Evolutionary conservation across 2,113 vertebrate species (phyloP).

Genomic region (Athene noctua): DNA sequence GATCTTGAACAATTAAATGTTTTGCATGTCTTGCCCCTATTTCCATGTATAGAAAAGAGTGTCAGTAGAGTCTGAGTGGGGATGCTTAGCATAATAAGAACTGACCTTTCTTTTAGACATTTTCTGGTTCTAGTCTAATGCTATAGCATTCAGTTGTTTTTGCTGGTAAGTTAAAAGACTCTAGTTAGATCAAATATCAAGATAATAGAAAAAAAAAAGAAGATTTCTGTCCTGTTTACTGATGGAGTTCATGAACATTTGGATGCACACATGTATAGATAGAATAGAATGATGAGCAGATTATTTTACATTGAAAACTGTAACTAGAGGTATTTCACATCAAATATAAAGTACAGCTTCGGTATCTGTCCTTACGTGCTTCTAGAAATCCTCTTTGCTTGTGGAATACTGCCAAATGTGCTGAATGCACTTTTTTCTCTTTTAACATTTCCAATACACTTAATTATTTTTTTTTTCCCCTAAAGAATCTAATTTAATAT

Average conservation of each 20-base stretch:
- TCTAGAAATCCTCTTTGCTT: not conserved
- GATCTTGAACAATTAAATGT: not conserved
- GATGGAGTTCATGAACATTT: not conserved
- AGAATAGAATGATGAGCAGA: not conserved
- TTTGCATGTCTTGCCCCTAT: not conserved
- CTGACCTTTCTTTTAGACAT: not conserved
- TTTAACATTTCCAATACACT: not conserved
- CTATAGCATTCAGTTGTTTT: not conserved
- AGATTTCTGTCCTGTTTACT: not conserved
- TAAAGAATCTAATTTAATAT: not conserved
- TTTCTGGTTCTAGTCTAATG: not conserved
- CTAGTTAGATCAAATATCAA: not conserved
- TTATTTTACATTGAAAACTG: not conserved
- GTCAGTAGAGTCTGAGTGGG: not conserved
- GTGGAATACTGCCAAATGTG: not conserved
- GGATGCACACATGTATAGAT: not conserved
- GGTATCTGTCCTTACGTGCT: not conserved
- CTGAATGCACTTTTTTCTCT: not conserved
- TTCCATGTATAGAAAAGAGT: not conserved
- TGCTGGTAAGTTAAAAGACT: not conserved
- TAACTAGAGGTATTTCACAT: not conserved
- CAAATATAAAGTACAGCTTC: not conserved
- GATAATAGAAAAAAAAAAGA: not conserved
- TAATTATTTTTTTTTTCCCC: not conserved
- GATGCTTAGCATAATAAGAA: not conserved